phyloP scores from a whole-genome alignment of 2,113 vertebrate genomes.

The Cygnus atratus region DNA sequence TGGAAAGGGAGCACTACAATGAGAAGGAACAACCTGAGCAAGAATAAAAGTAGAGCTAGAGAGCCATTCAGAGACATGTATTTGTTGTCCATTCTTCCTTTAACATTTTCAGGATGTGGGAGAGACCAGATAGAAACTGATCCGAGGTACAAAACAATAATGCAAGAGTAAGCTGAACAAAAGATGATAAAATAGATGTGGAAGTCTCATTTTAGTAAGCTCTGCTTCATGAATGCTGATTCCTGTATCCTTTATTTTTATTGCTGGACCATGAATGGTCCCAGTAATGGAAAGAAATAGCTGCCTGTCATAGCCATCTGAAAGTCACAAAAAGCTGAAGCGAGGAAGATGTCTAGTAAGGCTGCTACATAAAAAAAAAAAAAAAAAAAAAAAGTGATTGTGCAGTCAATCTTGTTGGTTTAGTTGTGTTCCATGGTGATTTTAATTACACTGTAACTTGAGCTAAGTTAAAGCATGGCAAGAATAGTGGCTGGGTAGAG shows the following conservation, averaged over 20 bases:
- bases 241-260: neutral
- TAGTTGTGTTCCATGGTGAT: slow-evolving; percentile 64
- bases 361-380: neutral
- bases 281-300: neutral
- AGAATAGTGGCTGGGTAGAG: slow-evolving; percentile 52
- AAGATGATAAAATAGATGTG: neutral
- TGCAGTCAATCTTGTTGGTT: slow-evolving; percentile 67
- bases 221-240: neutral
- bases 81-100: neutral
- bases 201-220: neutral
- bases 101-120: neutral
- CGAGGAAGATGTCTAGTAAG: neutral
- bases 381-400: neutral
- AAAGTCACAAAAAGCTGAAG: slow-evolving; percentile 1
- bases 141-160: neutral
- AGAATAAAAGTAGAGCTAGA: neutral
- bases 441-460: slow-evolving; percentile 73
- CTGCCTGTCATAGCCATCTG: neutral
- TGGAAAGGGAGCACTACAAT: too few relatives aligned
- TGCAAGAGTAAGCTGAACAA: neutral
- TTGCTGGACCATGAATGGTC: neutral
- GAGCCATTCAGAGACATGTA: neutral
- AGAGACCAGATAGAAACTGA: neutral
- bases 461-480: slow-evolving; percentile 66
- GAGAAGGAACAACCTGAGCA: neutral